Evolutionary conservation across 2,888 invertebrate genomes (phyloP), one percentile per base, ranked within the genome.

Genomic region (Drosophila mayaguana): DNA sequence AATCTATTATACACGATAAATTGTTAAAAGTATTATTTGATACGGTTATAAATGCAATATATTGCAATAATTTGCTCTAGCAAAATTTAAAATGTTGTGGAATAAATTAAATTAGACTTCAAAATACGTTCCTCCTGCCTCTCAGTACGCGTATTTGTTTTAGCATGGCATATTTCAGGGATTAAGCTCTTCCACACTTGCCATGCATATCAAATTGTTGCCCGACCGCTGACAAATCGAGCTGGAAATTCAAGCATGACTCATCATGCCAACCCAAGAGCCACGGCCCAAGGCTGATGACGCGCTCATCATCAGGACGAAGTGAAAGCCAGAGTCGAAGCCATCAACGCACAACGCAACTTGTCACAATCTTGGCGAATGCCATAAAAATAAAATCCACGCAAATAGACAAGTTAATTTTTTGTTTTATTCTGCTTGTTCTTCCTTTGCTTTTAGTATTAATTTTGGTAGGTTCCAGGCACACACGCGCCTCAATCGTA

Each of bases 381-480:
- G 59, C 57, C 72, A 80, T 81, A 86, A 81, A 81, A 77, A 62
- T 67, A 25, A 80, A 81, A 86, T 80, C 80, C 74, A 69, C 45
- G 67, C 85, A 72, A 79, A 85, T 75, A 82, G 82, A 75, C 71
- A 85, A 86, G 71, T 72, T 86, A 72, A 86, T 86, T 63, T 70
- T 62, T 64, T 18, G 16, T 62, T 63, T 32, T 40, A 14, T 50
- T 54, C 20, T 53, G 51, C 51, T 25, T 20, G 16, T 20, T 43
- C 12, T 32, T 50, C 9, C 12, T 12, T 51, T 53, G 62, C 60
- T 68, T 75, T 43, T 32, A 45, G 25, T 59, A 78, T 68, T 77
- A 63, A 64, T 77, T 77, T 68, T 50, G 32, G 40, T 11, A 22
- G 38, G 32, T 20, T 63, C 11, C 20, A 36, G 48, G 53, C 14